Base-by-base conservation (phyloP, 2,113 vertebrate genomes). In the Brienomyrus brachyistius region DNA sequence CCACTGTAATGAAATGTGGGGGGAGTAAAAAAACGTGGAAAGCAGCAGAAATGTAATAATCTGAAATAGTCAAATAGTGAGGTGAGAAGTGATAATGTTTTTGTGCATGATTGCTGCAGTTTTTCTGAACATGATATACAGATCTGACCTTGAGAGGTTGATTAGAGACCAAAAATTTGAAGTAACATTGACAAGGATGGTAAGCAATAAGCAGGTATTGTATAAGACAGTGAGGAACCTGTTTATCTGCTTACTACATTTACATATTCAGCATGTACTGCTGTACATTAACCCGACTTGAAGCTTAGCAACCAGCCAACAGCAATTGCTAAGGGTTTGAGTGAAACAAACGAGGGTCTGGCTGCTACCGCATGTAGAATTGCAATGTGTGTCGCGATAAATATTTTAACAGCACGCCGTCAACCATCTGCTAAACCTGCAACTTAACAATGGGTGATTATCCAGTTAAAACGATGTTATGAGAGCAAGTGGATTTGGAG, bases 231-330 rank as follows among this genome's bases (percentile, higher is more conserved):
- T 13, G 19, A n/a, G 82, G 40, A n/a, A n/a, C 7, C 82, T 48
- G 17, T 21, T 8, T n/a, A 9, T 48, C 19, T 0, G 35, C 23
- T 84, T 11, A 1, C 17, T 21, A 84, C 35, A 84, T 84, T 48
- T 47, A 48, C 45, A 48, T 84, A 84, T 84, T 23, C 82, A 84
- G 45, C 45, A 23, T 84, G 45, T n/a, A 13, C 45, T 84, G 40
- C 45, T 84, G 82, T 84, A 84, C 17, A 10, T 21, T 48, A 84
- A 84, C 43, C 45, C 27, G 82, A 84, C 40, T 48, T 21, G 82
- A 84, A 84, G 48, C 82, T 45, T 84, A 84, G 43, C 82, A 84
- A 84, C 82, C 43, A 48, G 82, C 82, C 82, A 84, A n/a, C 82
- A 48, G 82, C 40, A 48, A n/a, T 84, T 23, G 45, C 82, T 43